Percentiles rank a stretch among this genome's conserved stretches.
These are phyloP conservation scores for Helogale parvula DNA, from an alignment of 2,113 vertebrate species.

Conservation along the genomic window DNA sequence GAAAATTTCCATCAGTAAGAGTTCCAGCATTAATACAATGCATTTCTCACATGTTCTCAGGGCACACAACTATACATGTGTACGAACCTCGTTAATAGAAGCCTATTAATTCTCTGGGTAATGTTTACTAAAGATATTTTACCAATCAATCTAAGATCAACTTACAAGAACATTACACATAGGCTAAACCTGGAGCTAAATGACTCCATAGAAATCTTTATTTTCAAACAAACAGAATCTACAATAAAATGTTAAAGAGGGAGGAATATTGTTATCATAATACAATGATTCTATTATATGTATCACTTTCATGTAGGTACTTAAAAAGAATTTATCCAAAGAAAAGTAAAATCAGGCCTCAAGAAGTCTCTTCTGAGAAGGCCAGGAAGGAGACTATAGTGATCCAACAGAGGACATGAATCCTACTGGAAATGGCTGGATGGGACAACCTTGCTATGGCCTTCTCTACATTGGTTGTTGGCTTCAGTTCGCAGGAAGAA, in stretches of 20 bases:
- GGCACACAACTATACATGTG: neutral
- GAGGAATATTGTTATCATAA: neutral
- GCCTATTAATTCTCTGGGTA: neutral
- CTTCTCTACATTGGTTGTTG: neutral
- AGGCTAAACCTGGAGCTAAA: conserved; percentile 18
- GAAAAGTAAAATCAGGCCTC: neutral
- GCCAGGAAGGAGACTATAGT: neutral
- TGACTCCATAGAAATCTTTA: neutral
- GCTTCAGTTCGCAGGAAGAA: neutral
- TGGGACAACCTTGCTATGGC: neutral
- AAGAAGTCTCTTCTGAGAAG: neutral
- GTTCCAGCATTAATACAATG: neutral
- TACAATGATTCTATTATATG: neutral
- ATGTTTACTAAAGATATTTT: neutral
- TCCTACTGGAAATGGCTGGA: neutral
- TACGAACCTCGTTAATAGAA: neutral
- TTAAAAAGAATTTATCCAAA: conserved; percentile 26
- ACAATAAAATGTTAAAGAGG: conserved; percentile 28
- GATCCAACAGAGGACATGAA: neutral
- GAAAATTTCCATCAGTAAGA: conserved; percentile 25
- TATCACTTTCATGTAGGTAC: neutral
- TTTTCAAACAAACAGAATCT: conserved; percentile 42
- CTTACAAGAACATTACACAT: neutral
- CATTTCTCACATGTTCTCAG: conserved; percentile 1
- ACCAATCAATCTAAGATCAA: conserved; percentile 7